Evolutionary conservation across 2,113 vertebrate species (phyloP), one percentile per base, ranked within the genome.

Genomic region (Myodes glareolus): DNA sequence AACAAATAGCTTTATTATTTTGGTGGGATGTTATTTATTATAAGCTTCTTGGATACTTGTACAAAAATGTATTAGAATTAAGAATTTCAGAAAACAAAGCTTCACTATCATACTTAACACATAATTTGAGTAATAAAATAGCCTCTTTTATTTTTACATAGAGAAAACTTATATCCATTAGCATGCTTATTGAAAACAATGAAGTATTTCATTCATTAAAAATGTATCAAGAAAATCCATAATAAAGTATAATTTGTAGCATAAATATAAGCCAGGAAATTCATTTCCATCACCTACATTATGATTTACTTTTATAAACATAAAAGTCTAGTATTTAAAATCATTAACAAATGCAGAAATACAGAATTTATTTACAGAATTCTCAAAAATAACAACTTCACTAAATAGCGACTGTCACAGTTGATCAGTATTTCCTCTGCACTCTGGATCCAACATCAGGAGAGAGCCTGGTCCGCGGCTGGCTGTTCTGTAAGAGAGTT

Each of bases 351-450:
- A 93, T 94, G 7, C 39, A 94, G 77, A 96, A 88, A 94, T 90
- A 96, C 81, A 65, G 68, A 65, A 93, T 45, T 92, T 95, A 97
- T 95, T 95, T 68, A 92, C 1, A 80, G 94, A 67, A 94, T 27
- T 90, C 77, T 93, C 23, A 80, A 96, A 97, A 72, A 73, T 94
- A 80, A 86, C 92, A 50, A 86, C 80, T 81, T 81, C 89, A 90
- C 96, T 93, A 50, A 94, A 82, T 78, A 97, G 86, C 73, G 65
- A 95, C 67, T 92, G 8, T 92, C 93, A 75, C 9, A 67, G 12
- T 47, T 88, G 36, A 52, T 99, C 97, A 99, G 78, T 97, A 98
- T 97, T 97, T 98, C 97, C 98, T 99, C 91, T 98, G 98, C 61
- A 97, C 36, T 65, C 76, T 97, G 92, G 91, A 29, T 88, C 17